Evolutionary conservation across 1,140 invertebrate genomes (phyloP).

Genomic region (Caenorhabditis brenneri): DNA sequence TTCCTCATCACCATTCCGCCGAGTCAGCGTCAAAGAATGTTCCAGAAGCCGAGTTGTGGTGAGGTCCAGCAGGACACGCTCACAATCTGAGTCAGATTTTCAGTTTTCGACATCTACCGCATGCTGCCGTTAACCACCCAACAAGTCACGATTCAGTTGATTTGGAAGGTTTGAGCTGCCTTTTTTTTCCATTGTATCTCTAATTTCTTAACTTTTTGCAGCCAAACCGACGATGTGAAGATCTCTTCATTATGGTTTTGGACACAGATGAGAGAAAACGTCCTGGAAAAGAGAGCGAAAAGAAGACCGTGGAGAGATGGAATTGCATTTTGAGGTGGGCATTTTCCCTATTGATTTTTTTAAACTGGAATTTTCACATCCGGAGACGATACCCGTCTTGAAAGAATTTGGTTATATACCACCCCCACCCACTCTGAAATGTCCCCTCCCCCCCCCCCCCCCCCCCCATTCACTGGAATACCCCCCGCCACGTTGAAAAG

Average conservation of each 20-base stretch:
- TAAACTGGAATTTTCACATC: too few relatives aligned
- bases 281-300: slow-evolving; percentile 43
- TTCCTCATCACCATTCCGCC: not conserved
- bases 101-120: slow-evolving; percentile 45
- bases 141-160: slow-evolving; percentile 36
- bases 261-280: slow-evolving; percentile 22
- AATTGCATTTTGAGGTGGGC: slow-evolving; percentile 57
- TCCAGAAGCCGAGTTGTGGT: not conserved
- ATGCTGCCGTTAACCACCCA: slow-evolving; percentile 42
- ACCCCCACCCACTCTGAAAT: too few relatives aligned
- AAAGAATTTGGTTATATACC: too few relatives aligned
- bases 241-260: not conserved
- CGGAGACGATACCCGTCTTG: too few relatives aligned
- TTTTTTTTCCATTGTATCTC: too few relatives aligned
- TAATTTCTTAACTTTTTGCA: too few relatives aligned
- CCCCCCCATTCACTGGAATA: too few relatives aligned
- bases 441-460: too few relatives aligned
- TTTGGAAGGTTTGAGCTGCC: slow-evolving; percentile 44
- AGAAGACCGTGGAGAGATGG: slow-evolving; percentile 55
- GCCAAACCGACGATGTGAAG: not conserved
- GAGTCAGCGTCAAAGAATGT: not conserved
- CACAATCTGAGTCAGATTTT: not conserved
- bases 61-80: not conserved
- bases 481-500: too few relatives aligned
- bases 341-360: too few relatives aligned